These are phyloP conservation scores for Dendronephthya gigantea DNA, from an alignment of 64 coral and sea anemone genomes.

Conservation along the genomic window DNA sequence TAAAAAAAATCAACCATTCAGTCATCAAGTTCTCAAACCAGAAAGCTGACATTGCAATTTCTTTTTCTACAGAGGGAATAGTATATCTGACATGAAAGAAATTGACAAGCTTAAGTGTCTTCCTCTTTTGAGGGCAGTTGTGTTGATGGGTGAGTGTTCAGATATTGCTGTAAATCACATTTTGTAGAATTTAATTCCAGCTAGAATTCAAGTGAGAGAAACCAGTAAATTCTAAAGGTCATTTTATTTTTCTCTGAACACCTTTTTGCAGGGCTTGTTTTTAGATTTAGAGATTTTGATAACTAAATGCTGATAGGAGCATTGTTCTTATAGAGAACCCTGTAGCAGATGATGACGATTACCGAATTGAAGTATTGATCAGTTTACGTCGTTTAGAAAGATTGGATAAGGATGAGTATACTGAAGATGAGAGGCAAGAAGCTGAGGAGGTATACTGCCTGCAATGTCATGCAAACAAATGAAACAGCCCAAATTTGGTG, in stretches of 20 bases:
- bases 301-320: background rate
- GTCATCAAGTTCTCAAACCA: too few species aligned
- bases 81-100: conserved; percentile 71
- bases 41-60: background rate
- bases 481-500: background rate
- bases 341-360: conserved; percentile 93
- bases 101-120: conserved; percentile 69
- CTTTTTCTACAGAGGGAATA: conserved; percentile 57
- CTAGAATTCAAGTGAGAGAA: background rate
- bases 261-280: too few species aligned
- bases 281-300: too few species aligned
- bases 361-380: conserved; percentile 95
- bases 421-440: conserved; percentile 94
- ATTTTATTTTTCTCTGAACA: too few species aligned
- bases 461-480: too few species aligned
- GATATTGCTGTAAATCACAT: background rate
- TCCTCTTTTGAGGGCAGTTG: conserved; percentile 65
- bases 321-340: conserved; percentile 58
- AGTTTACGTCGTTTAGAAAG: conserved; percentile 75
- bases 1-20: conserved; percentile 13
- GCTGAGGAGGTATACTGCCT: conserved; percentile 59
- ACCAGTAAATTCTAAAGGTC: too few species aligned
- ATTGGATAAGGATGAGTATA: conserved; percentile 94
- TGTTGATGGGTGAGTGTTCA: conserved; percentile 67
- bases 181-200: background rate